Evolutionary conservation across 1,140 invertebrate species (phyloP).

Genomic region (Drosophila nigromelanica): DNA sequence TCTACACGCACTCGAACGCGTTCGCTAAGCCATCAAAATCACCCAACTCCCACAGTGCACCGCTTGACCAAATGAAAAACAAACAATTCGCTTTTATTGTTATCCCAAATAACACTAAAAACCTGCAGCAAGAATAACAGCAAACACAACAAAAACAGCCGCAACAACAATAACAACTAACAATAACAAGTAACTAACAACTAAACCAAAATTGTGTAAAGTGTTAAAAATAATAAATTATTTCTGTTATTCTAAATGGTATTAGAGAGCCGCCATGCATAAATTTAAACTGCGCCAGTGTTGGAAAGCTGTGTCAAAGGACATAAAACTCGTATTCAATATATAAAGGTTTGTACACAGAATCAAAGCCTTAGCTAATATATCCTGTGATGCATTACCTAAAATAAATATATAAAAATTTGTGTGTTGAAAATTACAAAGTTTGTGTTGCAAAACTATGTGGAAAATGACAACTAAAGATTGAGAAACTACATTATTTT

Average conservation of each 20-base stretch:
- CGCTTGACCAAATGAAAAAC: constrained; percentile 68
- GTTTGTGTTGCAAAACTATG: background rate
- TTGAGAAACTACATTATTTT: no score
- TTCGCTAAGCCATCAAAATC: constrained; percentile 9
- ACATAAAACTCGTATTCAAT: background rate
- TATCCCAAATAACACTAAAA: constrained; percentile 59
- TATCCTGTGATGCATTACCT: no score
- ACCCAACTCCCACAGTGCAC: background rate
- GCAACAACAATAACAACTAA: constrained; percentile 11
- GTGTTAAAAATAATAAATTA: constrained; percentile 83
- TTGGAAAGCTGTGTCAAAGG: constrained; percentile 37
- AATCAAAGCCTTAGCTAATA: background rate
- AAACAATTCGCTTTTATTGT: constrained; percentile 77
- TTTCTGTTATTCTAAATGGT: constrained; percentile 81
- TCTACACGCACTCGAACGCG: constrained; percentile 60
- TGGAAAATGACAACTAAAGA: no score
- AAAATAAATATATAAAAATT: background rate
- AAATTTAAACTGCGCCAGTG: constrained; percentile 64
- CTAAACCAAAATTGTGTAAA: constrained; percentile 74
- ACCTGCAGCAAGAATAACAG: constrained; percentile 39
- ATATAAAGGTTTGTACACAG: background rate
- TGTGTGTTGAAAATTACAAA: background rate
- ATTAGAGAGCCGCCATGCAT: constrained; percentile 77
- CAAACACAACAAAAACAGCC: constrained; percentile 2
- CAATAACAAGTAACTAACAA: constrained; percentile 25